phyloP scores from a whole-genome alignment of 2,797 vertebrate species.

The Pipistrellus kuhlii region DNA sequence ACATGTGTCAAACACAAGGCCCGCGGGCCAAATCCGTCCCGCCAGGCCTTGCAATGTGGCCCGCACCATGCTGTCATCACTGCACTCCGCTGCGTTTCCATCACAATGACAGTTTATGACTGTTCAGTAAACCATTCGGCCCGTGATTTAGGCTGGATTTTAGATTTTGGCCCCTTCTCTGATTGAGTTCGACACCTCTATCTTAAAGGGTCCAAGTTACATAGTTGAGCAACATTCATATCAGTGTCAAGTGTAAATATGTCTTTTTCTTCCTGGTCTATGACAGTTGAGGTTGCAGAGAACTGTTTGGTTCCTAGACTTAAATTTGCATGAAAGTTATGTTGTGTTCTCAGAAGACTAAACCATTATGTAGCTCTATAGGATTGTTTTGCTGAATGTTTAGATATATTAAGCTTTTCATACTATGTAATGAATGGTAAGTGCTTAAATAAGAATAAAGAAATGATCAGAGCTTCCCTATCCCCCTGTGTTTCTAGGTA shows the following conservation, averaged over 20 bases:
- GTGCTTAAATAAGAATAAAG: constrained; percentile 25
- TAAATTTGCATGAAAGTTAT: not conserved
- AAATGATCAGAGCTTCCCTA: not conserved
- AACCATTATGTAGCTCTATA: not conserved
- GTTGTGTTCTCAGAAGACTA: constrained; percentile 49
- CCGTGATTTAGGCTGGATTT: too few species aligned
- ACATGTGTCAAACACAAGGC: too few species aligned
- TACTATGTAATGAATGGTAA: not conserved
- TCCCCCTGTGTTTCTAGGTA: constrained; percentile 74
- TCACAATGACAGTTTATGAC: too few species aligned
- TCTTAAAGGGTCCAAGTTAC: constrained; percentile 8
- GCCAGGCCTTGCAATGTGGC: too few species aligned
- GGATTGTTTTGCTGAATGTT: not conserved
- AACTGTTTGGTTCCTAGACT: not conserved
- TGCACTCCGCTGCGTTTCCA: too few species aligned
- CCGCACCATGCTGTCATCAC: too few species aligned
- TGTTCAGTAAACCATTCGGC: too few species aligned
- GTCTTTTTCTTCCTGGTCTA: not conserved
- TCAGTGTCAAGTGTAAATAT: not conserved
- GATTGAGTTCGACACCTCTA: too few species aligned
- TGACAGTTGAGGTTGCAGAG: not conserved
- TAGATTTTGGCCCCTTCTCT: too few species aligned
- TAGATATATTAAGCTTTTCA: constrained; percentile 52
- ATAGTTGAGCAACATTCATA: not conserved
- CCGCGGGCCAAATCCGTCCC: too few species aligned